A percentile compares a stretch with the other conserved stretches of the same genome.
These are phyloP conservation scores for Cosmia trapezina DNA, from an alignment of 2,888 invertebrate genomes.

Conservation along the genomic window DNA sequence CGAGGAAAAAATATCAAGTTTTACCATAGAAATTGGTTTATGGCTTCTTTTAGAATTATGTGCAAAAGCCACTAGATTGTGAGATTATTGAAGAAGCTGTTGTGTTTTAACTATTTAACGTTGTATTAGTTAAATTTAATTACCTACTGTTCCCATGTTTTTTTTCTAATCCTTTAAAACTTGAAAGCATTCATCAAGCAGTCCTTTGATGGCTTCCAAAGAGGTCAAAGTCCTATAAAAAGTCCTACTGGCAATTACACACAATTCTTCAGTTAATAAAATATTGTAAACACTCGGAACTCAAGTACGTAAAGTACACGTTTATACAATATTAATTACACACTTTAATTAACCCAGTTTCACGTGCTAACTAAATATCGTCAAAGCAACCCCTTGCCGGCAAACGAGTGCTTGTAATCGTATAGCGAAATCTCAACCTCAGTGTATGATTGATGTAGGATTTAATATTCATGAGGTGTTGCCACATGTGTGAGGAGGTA, in stretches of 20 bases:
- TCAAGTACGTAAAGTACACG: slow-evolving; percentile 42
- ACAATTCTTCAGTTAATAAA: slow-evolving; percentile 31
- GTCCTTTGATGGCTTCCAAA: background rate
- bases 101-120: too few species aligned
- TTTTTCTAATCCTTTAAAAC: background rate
- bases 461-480: slow-evolving; percentile 88
- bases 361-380: slow-evolving; percentile 70
- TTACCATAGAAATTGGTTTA: slow-evolving; percentile 45
- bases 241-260: slow-evolving; percentile 8
- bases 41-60: slow-evolving; percentile 5
- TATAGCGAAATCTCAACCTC: slow-evolving; percentile 76
- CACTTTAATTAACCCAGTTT: slow-evolving; percentile 76
- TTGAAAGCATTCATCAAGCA: background rate
- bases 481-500: slow-evolving; percentile 73
- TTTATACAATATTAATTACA: slow-evolving; percentile 71
- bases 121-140: background rate
- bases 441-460: slow-evolving; percentile 86
- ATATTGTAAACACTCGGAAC: slow-evolving; percentile 27
- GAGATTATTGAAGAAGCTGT: background rate
- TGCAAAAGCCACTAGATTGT: background rate
- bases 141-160: background rate
- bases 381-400: slow-evolving; percentile 71
- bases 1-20: slow-evolving; percentile 59
- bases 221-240: slow-evolving; percentile 2
- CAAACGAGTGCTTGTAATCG: slow-evolving; percentile 74